Conservation (phyloP, 2,888 invertebrate species). For the Tipula unca region DNA sequence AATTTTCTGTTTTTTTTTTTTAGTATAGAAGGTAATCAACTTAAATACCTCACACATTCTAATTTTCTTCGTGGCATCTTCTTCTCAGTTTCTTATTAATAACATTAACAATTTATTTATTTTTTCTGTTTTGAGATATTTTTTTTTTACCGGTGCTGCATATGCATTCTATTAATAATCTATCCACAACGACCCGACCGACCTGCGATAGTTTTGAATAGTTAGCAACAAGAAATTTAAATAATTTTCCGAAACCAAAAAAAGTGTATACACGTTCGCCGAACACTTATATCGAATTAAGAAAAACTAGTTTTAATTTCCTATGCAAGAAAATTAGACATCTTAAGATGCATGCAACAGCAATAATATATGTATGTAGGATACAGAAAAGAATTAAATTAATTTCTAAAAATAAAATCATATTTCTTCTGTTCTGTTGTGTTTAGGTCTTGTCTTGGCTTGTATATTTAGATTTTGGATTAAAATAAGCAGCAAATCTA, state of each 20-base stretch:
- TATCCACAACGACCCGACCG: not conserved
- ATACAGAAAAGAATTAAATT: not conserved
- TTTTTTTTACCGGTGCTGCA: not conserved
- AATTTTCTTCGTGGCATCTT: not conserved
- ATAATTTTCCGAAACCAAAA: not conserved
- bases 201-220: not conserved
- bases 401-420: constrained; percentile 3
- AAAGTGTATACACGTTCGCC: not conserved
- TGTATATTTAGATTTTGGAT: constrained; percentile 8
- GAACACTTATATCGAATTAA: not conserved
- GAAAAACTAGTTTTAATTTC: not conserved
- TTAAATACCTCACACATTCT: not conserved
- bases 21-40: not conserved
- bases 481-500: not conserved
- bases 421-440: not conserved
- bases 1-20: not conserved
- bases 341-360: not conserved
- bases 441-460: not conserved
- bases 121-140: not conserved
- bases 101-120: not conserved
- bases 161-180: not conserved
- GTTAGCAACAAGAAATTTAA: not conserved
- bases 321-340: not conserved
- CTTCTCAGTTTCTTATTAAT: not conserved
- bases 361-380: not conserved